Conservation (phyloP, 2,888 invertebrate species). For the Tipula unca region DNA sequence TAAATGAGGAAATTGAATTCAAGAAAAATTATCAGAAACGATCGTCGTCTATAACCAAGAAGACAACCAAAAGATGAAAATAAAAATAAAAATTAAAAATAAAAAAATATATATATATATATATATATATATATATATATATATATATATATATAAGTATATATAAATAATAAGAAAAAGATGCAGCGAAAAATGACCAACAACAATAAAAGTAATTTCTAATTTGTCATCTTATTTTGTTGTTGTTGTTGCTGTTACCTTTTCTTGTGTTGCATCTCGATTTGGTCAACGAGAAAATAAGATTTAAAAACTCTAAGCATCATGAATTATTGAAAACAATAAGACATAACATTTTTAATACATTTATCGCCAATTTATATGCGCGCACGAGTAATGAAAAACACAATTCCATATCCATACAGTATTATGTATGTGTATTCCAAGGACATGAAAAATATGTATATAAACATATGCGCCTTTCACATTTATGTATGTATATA, state of each 20-base stretch:
- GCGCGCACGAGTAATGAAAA: background rate
- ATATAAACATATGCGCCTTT: background rate
- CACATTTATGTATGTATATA: background rate
- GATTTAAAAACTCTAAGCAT: background rate
- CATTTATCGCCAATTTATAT: background rate
- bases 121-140: no score
- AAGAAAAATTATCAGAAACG: conserved; percentile 8
- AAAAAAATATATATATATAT: no score
- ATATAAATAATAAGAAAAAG: background rate
- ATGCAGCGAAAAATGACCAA: background rate
- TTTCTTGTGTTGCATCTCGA: background rate
- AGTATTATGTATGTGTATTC: background rate
- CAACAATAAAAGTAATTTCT: conserved; percentile 8
- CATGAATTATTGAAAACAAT: background rate
- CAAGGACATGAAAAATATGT: background rate
- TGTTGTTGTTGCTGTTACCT: background rate
- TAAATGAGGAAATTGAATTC: conserved; percentile 2
- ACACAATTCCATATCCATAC: background rate
- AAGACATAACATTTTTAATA: background rate
- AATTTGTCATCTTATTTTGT: background rate
- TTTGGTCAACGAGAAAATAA: conserved; percentile 8
- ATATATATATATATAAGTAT: no score
- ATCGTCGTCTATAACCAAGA: background rate
- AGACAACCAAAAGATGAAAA: background rate
- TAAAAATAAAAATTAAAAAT: background rate